Evolutionary conservation across 2,113 vertebrate genomes (phyloP).

Genomic region (Mormyrus lacerda): DNA sequence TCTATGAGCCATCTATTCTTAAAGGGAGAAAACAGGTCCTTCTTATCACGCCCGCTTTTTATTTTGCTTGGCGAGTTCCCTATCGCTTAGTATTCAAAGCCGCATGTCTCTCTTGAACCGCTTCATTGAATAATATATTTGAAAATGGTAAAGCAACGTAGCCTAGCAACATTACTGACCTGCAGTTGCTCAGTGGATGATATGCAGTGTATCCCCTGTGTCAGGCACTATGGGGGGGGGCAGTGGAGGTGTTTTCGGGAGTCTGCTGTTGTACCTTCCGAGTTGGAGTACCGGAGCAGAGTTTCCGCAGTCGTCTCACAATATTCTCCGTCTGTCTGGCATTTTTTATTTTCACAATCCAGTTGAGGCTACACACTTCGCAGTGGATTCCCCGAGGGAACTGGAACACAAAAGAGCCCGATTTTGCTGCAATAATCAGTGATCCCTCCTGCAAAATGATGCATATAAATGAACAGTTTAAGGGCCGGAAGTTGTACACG

Average conservation of each 20-base stretch:
- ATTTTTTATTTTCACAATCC: background rate
- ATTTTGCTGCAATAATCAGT: background rate
- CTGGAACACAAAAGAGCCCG: background rate
- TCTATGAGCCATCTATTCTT: background rate
- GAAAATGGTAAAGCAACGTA: constrained; percentile 53
- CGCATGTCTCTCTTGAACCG: constrained; percentile 55
- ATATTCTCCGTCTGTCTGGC: background rate
- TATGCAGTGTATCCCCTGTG: constrained; percentile 34
- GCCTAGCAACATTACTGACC: constrained; percentile 63
- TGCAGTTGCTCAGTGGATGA: constrained; percentile 43
- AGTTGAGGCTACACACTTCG: background rate
- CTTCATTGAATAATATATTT: constrained; percentile 59
- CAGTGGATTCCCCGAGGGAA: background rate
- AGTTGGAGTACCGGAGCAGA: background rate
- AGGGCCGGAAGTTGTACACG: background rate
- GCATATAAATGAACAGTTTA: background rate
- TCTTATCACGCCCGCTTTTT: constrained; percentile 30
- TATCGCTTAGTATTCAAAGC: constrained; percentile 55
- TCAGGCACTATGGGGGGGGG: background rate
- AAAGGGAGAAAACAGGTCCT: constrained; percentile 10
- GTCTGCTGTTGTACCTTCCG: background rate
- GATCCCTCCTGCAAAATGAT: background rate
- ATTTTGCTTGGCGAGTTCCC: constrained; percentile 44
- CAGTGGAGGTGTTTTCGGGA: background rate
- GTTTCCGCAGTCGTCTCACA: background rate